Conservation (phyloP, 1,140 invertebrate genomes). For the Brachionus rotundiformis region DNA sequence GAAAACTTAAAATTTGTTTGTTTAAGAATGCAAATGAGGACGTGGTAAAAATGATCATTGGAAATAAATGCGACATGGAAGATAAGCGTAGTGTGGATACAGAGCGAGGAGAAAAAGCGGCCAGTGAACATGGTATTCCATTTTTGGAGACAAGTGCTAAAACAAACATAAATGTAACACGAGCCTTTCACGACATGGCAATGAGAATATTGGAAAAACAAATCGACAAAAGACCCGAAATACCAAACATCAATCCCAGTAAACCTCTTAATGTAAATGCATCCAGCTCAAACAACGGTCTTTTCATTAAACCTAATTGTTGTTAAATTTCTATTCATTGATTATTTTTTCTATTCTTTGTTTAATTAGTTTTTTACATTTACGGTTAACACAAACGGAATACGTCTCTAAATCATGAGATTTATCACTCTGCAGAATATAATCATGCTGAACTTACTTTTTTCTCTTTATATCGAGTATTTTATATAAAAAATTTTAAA, state of each 20-base stretch:
- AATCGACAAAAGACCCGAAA: slow-evolving; percentile 39
- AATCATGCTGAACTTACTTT: background rate
- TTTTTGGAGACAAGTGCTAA: slow-evolving; percentile 99
- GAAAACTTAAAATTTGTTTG: too few species aligned
- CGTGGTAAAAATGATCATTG: slow-evolving; percentile 99
- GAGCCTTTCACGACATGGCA: slow-evolving; percentile 49
- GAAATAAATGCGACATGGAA: slow-evolving; percentile 99
- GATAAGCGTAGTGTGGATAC: slow-evolving; percentile 89
- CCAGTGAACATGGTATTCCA: slow-evolving; percentile 89
- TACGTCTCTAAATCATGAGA: background rate
- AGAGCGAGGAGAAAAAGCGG: slow-evolving; percentile 85
- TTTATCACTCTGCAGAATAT: background rate
- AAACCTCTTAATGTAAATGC: background rate
- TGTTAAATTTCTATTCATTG: slow-evolving; percentile 8
- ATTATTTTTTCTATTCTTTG: background rate
- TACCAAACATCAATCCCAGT: background rate
- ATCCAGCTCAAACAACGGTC: background rate
- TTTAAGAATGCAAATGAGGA: slow-evolving; percentile 94
- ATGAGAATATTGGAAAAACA: slow-evolving; percentile 37
- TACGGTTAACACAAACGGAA: background rate
- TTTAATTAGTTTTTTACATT: slow-evolving; percentile 13
- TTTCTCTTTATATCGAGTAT: background rate
- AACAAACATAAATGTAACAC: slow-evolving; percentile 69
- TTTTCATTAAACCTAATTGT: slow-evolving; percentile 36
- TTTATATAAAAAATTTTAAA: slow-evolving; percentile 11